Evolutionary conservation across 2,888 invertebrate species (phyloP).

Genomic region (Acleris sparsana): DNA sequence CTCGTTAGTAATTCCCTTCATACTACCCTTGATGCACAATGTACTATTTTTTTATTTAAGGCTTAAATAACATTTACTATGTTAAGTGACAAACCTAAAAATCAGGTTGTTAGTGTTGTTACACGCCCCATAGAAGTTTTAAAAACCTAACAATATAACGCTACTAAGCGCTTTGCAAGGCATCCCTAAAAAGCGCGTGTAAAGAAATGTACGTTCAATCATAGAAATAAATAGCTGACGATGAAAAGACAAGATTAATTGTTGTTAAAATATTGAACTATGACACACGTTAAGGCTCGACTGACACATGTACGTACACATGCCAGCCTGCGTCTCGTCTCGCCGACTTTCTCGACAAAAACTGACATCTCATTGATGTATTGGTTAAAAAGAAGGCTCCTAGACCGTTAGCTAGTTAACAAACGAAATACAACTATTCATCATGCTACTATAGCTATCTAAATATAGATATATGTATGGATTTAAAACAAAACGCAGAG

Average conservation of each 20-base stretch:
- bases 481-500: slow-evolving; percentile 42
- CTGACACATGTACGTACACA: slow-evolving; percentile 55
- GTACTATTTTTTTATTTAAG: no score
- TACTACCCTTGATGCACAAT: no score
- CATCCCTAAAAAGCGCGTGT: no score
- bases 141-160: no score
- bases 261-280: slow-evolving; percentile 75
- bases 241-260: slow-evolving; percentile 65
- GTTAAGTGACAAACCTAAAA: no score
- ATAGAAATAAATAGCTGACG: slow-evolving; percentile 50
- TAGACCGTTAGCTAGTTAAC: slow-evolving; percentile 73
- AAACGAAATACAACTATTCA: slow-evolving; percentile 68
- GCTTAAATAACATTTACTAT: no score
- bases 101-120: no score
- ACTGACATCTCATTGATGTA: slow-evolving; percentile 77
- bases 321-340: slow-evolving; percentile 51
- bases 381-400: slow-evolving; percentile 65
- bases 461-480: slow-evolving; percentile 47
- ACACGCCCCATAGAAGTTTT: no score
- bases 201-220: not conserved
- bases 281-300: slow-evolving; percentile 61
- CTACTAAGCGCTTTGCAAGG: no score
- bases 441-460: slow-evolving; percentile 59
- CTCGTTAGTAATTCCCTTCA: no score
- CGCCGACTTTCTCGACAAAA: slow-evolving; percentile 56